Conservation (phyloP, 2,113 vertebrate species). For the Meleagris gallopavo region DNA sequence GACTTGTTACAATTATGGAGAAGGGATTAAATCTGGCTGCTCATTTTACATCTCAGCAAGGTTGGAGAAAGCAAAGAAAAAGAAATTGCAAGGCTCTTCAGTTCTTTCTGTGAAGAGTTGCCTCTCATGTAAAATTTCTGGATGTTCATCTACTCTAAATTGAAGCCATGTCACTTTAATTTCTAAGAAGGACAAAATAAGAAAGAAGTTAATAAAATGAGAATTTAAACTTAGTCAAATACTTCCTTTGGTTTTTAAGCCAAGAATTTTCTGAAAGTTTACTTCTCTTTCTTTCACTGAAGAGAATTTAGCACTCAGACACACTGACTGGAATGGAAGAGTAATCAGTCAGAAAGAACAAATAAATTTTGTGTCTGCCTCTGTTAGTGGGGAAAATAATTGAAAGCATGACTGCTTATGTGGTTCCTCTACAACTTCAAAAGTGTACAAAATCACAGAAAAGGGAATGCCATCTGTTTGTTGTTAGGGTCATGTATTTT, state of each 20-base stretch:
- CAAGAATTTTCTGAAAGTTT: conserved; percentile 59
- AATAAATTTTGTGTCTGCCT: conserved; percentile 77
- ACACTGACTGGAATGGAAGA: conserved; percentile 66
- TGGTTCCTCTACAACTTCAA: conserved; percentile 78
- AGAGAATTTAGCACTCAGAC: conserved; percentile 65
- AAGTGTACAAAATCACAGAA: conserved; percentile 74
- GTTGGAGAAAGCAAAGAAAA: not conserved
- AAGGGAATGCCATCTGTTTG: conserved; percentile 79
- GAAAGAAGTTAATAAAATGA: conserved; percentile 36
- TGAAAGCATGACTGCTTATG: conserved; percentile 80
- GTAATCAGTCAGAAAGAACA: conserved; percentile 76
- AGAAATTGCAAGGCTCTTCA: not conserved
- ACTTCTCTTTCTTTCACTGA: conserved; percentile 65
- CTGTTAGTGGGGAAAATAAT: conserved; percentile 78
- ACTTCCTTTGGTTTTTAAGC: conserved; percentile 56
- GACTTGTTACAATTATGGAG: not conserved
- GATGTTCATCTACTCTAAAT: conserved; percentile 11
- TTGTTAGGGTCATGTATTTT: conserved; percentile 78
- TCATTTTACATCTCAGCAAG: not conserved
- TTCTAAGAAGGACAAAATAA: conserved; percentile 9
- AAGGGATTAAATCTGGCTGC: not conserved
- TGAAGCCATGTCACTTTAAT: conserved; percentile 20
- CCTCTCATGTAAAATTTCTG: not conserved
- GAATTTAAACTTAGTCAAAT: conserved; percentile 60
- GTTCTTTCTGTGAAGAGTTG: not conserved